A percentile compares a stretch with the other conserved stretches of the same genome.
Evolutionary conservation across 2,797 vertebrate genomes (phyloP).

Genomic region (Parauchenoglanis ngamensis): DNA sequence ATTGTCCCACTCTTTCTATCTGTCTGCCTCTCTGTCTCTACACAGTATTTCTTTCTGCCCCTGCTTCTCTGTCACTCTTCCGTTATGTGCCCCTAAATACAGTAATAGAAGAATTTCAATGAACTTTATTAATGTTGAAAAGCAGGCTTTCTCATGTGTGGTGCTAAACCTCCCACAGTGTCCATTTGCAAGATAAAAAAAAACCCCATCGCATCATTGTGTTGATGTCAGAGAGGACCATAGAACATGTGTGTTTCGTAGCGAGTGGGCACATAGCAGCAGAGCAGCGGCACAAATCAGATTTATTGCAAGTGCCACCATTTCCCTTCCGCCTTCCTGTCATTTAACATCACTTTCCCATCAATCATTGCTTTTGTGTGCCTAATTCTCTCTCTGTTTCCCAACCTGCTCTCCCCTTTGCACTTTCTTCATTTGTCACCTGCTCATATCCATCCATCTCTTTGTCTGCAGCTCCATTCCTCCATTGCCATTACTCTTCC

Average conservation of each 20-base stretch:
- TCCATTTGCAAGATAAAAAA: slow-evolving; percentile 44
- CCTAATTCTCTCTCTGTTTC: slow-evolving; percentile 59
- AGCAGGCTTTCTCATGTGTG: slow-evolving; percentile 46
- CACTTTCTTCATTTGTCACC: slow-evolving; percentile 45
- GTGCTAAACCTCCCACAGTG: slow-evolving; percentile 26
- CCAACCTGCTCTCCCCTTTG: slow-evolving; percentile 55
- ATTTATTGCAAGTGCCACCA: slow-evolving; percentile 53
- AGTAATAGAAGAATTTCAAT: slow-evolving; percentile 33
- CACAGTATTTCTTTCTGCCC: slow-evolving; percentile 6
- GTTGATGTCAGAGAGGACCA: slow-evolving; percentile 53
- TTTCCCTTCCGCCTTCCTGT: slow-evolving; percentile 46
- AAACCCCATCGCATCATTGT: slow-evolving; percentile 32
- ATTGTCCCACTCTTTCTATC: slow-evolving; percentile 21
- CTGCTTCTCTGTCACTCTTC: background rate
- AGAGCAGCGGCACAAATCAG: slow-evolving; percentile 52
- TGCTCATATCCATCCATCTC: slow-evolving; percentile 34
- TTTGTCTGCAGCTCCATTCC: slow-evolving; percentile 16
- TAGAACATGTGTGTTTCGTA: slow-evolving; percentile 41
- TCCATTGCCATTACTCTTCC: slow-evolving; percentile 41
- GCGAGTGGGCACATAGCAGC: slow-evolving; percentile 47
- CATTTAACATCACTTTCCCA: slow-evolving; percentile 64
- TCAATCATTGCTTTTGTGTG: slow-evolving; percentile 64
- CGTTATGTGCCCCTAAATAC: slow-evolving; percentile 33
- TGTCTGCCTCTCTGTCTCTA: slow-evolving; percentile 22
- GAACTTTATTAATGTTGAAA: slow-evolving; percentile 53